Evolutionary conservation across 2,888 invertebrate species (phyloP), one percentile per base, ranked within the genome.

Genomic region (Eucriotettix oculatus): DNA sequence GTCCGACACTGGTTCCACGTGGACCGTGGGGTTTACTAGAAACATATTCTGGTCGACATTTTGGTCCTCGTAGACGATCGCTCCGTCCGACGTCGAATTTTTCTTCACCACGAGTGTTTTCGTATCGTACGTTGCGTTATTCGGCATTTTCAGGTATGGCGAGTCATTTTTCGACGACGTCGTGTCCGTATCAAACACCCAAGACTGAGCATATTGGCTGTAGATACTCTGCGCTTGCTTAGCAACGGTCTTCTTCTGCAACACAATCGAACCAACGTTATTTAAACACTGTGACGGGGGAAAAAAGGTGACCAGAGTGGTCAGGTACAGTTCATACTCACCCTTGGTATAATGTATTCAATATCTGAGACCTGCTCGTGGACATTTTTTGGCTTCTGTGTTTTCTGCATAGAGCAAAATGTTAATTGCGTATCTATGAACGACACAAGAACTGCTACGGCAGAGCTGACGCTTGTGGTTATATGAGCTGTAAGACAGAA

Each of bases 301-400:
- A 12, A 10, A 14, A 9, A 52, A 52, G 12, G 16, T 16, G 17
- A 1, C 7, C 54, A 54, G 10, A 42, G 42, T 44, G 17, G 16
- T 10, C 9, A 16, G 14, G 10, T 29, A 43, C 5, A 16, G 54
- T 14, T 54, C 5, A n/a, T 48, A 11, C 74, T 72, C 70, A 78
- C 77, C 72, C 76, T 74, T 61, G 77, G 76, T 66, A 78, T 75
- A 65, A 78, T 76, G 69, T 78, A 78, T 68, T 78, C 78, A 63
- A 76, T 75, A 68, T 78, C 78, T 11, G 76, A 74, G 57, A 75
- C 72, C 29, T 65, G 64, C 55, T 68, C 68, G 58, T 65, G 64
- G 42, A 61, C 43, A 54, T 60, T 60, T 65, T 63, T 58, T 41
- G 63, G 58, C 17, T 59, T 54, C 14, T 56, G 52, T 43, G 56